phyloP scores from a whole-genome alignment of 2,113 vertebrate species.

The Ictalurus furcatus region DNA sequence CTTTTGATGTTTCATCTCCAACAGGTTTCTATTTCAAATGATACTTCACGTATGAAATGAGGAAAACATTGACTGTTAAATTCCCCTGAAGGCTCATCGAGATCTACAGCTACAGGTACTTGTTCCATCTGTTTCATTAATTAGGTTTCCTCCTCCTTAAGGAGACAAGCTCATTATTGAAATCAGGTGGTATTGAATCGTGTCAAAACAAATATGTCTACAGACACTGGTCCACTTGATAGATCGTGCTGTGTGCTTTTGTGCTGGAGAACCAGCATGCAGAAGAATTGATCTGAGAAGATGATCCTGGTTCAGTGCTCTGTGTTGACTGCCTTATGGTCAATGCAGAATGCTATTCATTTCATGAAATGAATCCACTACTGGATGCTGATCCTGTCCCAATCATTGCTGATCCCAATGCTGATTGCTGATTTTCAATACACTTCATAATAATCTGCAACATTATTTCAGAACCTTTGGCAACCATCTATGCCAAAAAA shows the following conservation, averaged over 20 bases:
- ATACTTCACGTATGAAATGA: constrained; percentile 20
- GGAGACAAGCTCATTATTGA: background rate
- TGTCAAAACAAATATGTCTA: background rate
- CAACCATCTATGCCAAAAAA: background rate
- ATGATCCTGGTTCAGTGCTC: background rate
- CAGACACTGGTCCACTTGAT: background rate
- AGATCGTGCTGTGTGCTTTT: background rate
- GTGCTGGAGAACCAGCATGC: background rate
- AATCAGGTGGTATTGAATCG: background rate
- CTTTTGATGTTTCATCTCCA: constrained; percentile 60
- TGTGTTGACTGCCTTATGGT: background rate
- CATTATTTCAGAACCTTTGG: background rate
- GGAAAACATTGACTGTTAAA: background rate
- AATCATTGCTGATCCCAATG: background rate
- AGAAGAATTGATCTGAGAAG: constrained; percentile 10
- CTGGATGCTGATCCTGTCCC: background rate
- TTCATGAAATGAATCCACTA: background rate
- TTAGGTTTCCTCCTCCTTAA: constrained; percentile 21
- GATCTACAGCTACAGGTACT: constrained; percentile 7
- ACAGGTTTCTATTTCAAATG: constrained; percentile 29
- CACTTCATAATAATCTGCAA: background rate
- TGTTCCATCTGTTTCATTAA: constrained; percentile 26
- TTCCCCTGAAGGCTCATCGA: constrained; percentile 2
- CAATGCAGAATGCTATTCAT: background rate
- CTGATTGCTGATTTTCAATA: background rate